Base-by-base conservation (phyloP, 1,140 invertebrate species). In the Melipona quadrifasciata region DNA sequence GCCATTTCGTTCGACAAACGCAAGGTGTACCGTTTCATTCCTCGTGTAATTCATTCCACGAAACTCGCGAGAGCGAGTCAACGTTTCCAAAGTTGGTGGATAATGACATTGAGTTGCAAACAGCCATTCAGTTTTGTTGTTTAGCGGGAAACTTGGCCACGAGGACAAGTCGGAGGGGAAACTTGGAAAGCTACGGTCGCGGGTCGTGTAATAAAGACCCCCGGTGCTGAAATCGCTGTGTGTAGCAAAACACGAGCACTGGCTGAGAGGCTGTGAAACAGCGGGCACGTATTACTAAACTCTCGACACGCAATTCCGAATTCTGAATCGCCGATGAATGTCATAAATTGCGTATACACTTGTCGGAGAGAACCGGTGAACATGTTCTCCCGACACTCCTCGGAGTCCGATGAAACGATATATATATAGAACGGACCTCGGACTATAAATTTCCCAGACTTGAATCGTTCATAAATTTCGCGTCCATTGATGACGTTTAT, bases 51-150 rank as follows among this genome's bases (percentile, higher is more conserved):
- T n/a, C 10, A 24, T 24, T 31, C 2, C 14, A 3, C 11, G 24
- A 47, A 21, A 3, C 39, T 77, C 58, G 16, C 27, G 55, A 14
- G 24, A 58, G 2, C 31, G 19, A 47, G 31, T 2, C 16, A 34
- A 24, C 34, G 24, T 24, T 47, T 19, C n/a, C 34, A 64, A 77
- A 64, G 57, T 58, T 61, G 47, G 17, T 3, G 10, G 74, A 64
- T 64, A 64, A 77, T 47, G 34, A 77, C n/a, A 16, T 64, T 10
- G 58, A 77, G 58, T 77, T 64, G 24, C 27, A n/a, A 64, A 77
- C 58, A 47, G 34, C 34, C 14, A 77, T 77, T 64, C 74, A 19
- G n/a, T 64, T 77, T 77, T 77, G 74, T 58, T 47, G 74, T 77
- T 64, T 77, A 64, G 57, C 74, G 16, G 74, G 55, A 31, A 39